Evolutionary conservation across 35 echinoderm and acorn worm species (phyloP), one percentile per base, ranked within the genome.

Genomic region (Lytechinus variegatus): DNA sequence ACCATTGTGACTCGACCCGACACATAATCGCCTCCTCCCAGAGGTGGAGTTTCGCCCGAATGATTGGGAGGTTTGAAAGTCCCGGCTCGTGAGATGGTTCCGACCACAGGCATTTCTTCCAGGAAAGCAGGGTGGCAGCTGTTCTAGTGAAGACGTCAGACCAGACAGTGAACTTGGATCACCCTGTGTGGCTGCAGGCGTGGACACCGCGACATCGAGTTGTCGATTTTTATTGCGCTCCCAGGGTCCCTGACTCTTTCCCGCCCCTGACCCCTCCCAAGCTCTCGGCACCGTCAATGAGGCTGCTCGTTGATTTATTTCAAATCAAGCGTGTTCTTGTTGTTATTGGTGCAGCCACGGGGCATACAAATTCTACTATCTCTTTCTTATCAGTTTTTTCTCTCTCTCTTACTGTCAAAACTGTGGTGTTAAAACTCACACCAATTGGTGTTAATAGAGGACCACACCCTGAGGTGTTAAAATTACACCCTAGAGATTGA

Each of bases 71-170:
- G 66, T 79, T 24, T n/a, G 19, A 24, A 44, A 44, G 66, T 0
- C 66, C 6, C 7, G 66, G 66, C 16, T 19, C 21, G 66, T 79
- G 19, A 19, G 19, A 79, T 7, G 66, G 8, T 79, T 24, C 16
- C 19, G 66, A 79, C 66, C 66, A 79, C 66, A 79, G 66, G 66
- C 66, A 79, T 79, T 79, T n/a, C 19, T 79, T 79, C 66, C n/a
- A n/a, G 66, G 66, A 79, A 79, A 79, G 66, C 66, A 79, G 66
- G 8, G 66, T 9, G 16, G 66, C 66, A 79, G 66, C 66, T 79
- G 66, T 79, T 79, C 24, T 79, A 79, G 66, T 79, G n/a, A 79
- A 79, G 66, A 79, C 66, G 66, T 79, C 66, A 79, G 66, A 24
- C 12, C 16, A 79, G 66, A 79, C 66, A 79, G 21, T 24, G 21